phyloP scores from a whole-genome alignment of 1,140 invertebrate genomes.

The Venustaconcha ellipsiformis region DNA sequence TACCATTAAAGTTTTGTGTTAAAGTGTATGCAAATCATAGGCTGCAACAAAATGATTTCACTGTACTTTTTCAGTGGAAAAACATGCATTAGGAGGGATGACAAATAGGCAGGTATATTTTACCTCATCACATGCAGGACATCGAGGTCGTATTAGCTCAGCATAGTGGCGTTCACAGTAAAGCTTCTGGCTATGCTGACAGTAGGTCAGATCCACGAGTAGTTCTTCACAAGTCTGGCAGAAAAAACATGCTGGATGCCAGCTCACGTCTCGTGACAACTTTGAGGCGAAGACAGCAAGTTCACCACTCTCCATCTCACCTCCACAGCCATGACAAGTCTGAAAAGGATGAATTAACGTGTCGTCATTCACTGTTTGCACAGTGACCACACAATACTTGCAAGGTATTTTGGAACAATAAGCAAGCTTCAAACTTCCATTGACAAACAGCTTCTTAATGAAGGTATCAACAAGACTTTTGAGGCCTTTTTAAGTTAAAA shows the following conservation, averaged over 20 bases:
- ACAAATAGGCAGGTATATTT: constrained; percentile 63
- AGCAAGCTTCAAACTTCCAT: too few species aligned
- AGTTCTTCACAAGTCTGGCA: constrained; percentile 93
- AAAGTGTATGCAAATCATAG: too few species aligned
- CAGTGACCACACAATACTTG: too few species aligned
- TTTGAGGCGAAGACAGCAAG: constrained; percentile 81
- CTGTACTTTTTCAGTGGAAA: not conserved
- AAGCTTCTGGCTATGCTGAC: constrained; percentile 80
- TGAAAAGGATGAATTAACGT: constrained; percentile 30
- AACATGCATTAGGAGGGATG: constrained; percentile 10
- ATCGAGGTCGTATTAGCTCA: constrained; percentile 94
- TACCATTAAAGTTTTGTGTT: too few species aligned
- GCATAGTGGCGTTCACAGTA: constrained; percentile 98
- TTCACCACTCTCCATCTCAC: constrained; percentile 75
- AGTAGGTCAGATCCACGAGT: constrained; percentile 98
- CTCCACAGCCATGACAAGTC: constrained; percentile 74
- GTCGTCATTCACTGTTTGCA: too few species aligned
- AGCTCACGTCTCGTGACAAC: constrained; percentile 83
- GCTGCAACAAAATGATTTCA: too few species aligned
- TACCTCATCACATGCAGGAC: constrained; percentile 97
- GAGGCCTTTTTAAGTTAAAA: too few species aligned
- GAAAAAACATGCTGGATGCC: constrained; percentile 95
- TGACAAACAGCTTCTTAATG: too few species aligned
- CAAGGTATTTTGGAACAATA: too few species aligned
- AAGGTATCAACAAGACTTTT: too few species aligned